Evolutionary conservation across 2,888 invertebrate species (phyloP), one percentile per base, ranked within the genome.

Genomic region (Didymodactylos carnosus): DNA sequence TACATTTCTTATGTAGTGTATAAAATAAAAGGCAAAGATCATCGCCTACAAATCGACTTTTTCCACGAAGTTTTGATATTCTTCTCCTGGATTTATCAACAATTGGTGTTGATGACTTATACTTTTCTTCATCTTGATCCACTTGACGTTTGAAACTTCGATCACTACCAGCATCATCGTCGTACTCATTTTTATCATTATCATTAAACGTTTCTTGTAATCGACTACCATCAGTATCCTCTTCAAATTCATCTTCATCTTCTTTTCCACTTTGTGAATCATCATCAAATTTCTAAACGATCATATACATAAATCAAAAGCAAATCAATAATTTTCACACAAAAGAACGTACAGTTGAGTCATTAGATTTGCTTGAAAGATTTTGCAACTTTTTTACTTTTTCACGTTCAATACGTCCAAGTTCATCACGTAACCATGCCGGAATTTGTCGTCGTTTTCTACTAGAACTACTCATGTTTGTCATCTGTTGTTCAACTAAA

Each of bases 401-500:
- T 79, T 94, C 93, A 35, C 91, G 87, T 82, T 97, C 95, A 92
- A 95, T 94, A 86, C 95, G 95, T 81, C 95, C 95, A 78, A 97
- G 84, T 41, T 94, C 94, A 86, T 92, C 94, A 82, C 94, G 87
- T 77, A 97, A 94, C 97, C 97, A 97, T 0, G 91, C 92, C n/a
- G 97, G 97, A 29, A 97, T 86, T 79, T 91, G 89, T 80, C 92
- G 88, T 46, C 93, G 86, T 83, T 62, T 62, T 35, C 35, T 19
- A 35, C n/a, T 35, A 16, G 91, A 91, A 25, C 89, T 90, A 23
- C 91, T 91, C 19, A 16, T 62, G 14, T 25, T 27, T 51, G 4
- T 62, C 13, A 6, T 11, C 3, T 19, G 13, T 1, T 29, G 19
- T 62, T 35, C 62, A 35, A 35, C 62, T 62, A 19, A 14, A 53